phyloP scores from a whole-genome alignment of 2,113 vertebrate species.

The Xiphorhynchus elegans region DNA sequence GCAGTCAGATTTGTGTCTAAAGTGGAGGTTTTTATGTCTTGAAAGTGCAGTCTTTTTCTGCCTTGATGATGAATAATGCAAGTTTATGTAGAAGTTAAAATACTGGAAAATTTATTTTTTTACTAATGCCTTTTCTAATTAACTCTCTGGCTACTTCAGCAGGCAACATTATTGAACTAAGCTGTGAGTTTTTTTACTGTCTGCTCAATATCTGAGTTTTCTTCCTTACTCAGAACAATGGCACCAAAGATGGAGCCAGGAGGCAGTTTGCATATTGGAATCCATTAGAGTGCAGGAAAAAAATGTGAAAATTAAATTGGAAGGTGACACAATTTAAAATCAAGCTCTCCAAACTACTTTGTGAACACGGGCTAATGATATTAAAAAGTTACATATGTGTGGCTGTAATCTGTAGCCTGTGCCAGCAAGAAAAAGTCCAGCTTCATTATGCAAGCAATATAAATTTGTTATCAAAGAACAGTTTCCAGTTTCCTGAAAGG shows the following conservation, averaged over 20 bases:
- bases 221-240: accelerated
- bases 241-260: not conserved
- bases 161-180: not conserved
- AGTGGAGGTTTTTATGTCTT: not conserved
- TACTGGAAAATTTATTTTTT: not conserved
- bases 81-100: not conserved
- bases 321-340: not conserved
- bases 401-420: not conserved
- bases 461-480: not conserved
- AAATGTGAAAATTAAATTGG: not conserved
- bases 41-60: not conserved
- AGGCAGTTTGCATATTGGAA: not conserved
- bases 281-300: not conserved
- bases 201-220: not conserved
- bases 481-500: not conserved
- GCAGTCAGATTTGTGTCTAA: not conserved
- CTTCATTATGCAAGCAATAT: not conserved
- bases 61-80: not conserved
- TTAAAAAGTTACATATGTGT: not conserved
- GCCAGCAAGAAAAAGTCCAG: not conserved
- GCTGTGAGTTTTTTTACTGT: not conserved
- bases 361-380: not conserved
- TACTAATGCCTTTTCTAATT: not conserved
- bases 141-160: not conserved
- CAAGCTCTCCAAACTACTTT: not conserved